Conservation (phyloP, 2,797 vertebrate genomes). For the Meriones psammophilus region DNA sequence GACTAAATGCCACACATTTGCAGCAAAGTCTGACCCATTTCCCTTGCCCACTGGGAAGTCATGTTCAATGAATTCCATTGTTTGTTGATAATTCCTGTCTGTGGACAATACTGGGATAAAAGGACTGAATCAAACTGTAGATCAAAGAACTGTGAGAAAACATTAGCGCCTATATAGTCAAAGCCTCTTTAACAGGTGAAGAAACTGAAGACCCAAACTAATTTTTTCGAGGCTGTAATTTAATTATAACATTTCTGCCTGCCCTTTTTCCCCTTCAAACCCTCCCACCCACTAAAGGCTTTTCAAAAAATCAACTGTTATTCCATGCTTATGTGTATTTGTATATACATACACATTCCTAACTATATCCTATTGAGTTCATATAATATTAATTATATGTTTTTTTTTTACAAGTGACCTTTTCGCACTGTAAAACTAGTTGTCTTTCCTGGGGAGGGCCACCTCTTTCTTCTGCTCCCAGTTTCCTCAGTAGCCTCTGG, state of each 20-base stretch:
- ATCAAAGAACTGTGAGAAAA: constrained; percentile 55
- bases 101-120: constrained; percentile 51
- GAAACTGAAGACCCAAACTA: neutral
- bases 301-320: neutral
- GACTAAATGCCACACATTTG: constrained; percentile 56
- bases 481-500: neutral
- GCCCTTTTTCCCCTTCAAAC: neutral
- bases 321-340: neutral
- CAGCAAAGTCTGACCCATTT: constrained; percentile 72
- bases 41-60: constrained; percentile 57
- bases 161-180: neutral
- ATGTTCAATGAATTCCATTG: constrained; percentile 63
- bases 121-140: constrained; percentile 46
- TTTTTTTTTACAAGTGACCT: neutral
- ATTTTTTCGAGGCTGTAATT: neutral
- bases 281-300: neutral
- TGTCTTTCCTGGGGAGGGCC: neutral
- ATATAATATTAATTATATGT: neutral
- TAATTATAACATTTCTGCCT: neutral
- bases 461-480: neutral
- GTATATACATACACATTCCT: neutral
- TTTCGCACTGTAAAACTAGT: neutral
- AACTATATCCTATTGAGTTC: neutral
- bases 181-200: constrained; percentile 21
- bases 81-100: constrained; percentile 69